Conservation (phyloP, 35 echinoderm and acorn worm species). For the Patiria miniata region DNA sequence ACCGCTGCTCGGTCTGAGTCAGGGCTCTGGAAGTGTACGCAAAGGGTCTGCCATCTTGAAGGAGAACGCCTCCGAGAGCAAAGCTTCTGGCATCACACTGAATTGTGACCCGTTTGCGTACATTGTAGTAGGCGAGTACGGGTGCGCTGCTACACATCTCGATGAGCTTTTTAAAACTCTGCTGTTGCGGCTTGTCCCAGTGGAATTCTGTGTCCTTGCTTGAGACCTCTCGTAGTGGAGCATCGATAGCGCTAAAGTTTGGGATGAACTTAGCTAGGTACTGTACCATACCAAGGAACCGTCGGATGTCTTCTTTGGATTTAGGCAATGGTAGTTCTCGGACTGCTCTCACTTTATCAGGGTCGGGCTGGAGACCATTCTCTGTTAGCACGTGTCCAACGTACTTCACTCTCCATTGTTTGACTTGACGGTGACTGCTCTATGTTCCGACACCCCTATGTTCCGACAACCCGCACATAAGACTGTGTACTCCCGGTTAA, state of each 20-base stretch:
- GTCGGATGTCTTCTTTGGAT: too few relatives aligned
- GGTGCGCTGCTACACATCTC: conserved; percentile 39
- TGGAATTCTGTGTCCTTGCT: conserved; percentile 66
- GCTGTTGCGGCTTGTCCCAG: conserved; percentile 56
- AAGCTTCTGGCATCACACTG: conserved; percentile 80
- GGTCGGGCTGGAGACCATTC: too few relatives aligned
- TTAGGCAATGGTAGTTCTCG: too few relatives aligned
- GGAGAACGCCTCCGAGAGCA: conserved; percentile 58
- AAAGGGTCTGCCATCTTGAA: conserved; percentile 66
- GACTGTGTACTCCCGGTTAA: too few relatives aligned
- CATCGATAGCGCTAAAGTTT: conserved; percentile 56
- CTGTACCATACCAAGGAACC: conserved; percentile 57
- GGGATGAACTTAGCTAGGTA: conserved; percentile 73
- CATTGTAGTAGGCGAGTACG: conserved; percentile 57
- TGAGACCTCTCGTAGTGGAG: conserved; percentile 54
- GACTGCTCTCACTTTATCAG: too few relatives aligned
- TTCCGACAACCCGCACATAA: too few relatives aligned
- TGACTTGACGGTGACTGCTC: too few relatives aligned
- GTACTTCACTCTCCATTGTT: too few relatives aligned
- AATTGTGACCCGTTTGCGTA: conserved; percentile 34
- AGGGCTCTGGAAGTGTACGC: conserved; percentile 73
- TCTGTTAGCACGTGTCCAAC: too few relatives aligned
- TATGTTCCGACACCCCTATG: too few relatives aligned
- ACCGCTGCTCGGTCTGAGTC: conserved; percentile 27
- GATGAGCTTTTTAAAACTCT: conserved; percentile 41